Base-by-base conservation (phyloP, 1,140 invertebrate species). In the Carposina sasakii region DNA sequence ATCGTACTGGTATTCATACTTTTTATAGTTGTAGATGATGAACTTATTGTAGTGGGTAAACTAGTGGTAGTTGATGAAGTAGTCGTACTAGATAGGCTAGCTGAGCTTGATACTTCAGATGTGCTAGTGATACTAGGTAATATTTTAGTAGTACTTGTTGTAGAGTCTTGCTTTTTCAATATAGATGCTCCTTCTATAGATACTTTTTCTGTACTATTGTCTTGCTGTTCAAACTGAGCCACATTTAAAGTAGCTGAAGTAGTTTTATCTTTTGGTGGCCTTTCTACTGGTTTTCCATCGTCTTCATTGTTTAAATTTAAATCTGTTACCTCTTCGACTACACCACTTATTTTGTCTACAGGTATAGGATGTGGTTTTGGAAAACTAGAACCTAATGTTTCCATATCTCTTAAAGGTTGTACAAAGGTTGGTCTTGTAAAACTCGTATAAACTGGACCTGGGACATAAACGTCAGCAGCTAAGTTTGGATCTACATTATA, bases 361-460 rank as follows among this genome's bases (percentile, higher is more conserved):
- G 90, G 90, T 59, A 91, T 88, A 8, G 89, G 89, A 63, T 91
- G 89, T 31, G 89, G 79, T 67, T 85, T 86, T 4, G 86, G 75
- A 54, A 83, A 86, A 46, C 76, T 84, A 5, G 83, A 83, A 10
- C 87, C 88, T 28, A 89, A 67, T 21, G 78, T 83, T 77, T 87
- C 83, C 61, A 81, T 81, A 63, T 87, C 72, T 60, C 85, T 81
- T 34, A 79, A 48, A 26, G 86, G 75, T 21, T 81, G 82, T 16
- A 84, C 82, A 60, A 89, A 84, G 46, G 89, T 86, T 1, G 89
- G 89, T 43, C 89, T 87, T 20, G 88, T 89, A 64, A 91, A 91
- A 59, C 90, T 91, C 4, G 89, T 90, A 47, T 91, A 91, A 40
- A 90, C 64, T 10, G 89, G 88, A 55, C 84, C 81, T 44, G 75